A percentile compares a stretch with the other conserved stretches of the same genome.
phyloP scores from a whole-genome alignment of 2,113 vertebrate species.

The Madoqua kirkii region DNA sequence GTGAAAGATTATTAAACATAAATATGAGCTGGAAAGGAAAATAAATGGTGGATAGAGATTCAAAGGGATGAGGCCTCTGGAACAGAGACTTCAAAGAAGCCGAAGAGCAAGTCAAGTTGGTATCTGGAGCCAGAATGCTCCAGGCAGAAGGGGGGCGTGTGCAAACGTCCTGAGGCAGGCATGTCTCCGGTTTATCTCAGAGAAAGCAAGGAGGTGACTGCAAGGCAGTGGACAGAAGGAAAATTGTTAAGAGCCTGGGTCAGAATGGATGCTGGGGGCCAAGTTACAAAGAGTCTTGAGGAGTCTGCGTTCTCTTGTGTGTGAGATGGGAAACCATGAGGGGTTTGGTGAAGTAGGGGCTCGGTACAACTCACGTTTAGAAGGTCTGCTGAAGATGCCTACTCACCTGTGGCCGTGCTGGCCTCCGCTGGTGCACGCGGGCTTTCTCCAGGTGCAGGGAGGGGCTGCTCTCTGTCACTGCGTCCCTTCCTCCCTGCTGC shows the following conservation, averaged over 20 bases:
- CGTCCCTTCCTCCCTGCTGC: fast-evolving
- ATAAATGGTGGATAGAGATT: not conserved
- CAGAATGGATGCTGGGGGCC: not conserved
- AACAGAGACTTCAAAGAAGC: not conserved
- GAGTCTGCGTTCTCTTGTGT: too few relatives aligned
- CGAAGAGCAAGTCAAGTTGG: not conserved
- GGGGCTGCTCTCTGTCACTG: not conserved
- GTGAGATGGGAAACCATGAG: too few relatives aligned
- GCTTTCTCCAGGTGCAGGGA: not conserved
- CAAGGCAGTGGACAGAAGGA: not conserved
- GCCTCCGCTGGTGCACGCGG: not conserved
- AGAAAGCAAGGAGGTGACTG: not conserved
- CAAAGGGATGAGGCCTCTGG: not conserved
- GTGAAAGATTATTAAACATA: not conserved
- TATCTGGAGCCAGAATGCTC: not conserved
- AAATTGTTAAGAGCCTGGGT: not conserved
- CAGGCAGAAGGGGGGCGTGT: not conserved
- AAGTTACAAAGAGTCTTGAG: not conserved
- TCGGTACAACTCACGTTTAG: not conserved
- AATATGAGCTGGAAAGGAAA: not conserved
- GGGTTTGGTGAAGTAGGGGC: not conserved
- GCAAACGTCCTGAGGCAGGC: not conserved
- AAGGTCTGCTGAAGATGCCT: not conserved
- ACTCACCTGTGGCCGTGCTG: not conserved
- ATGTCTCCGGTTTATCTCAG: not conserved